Evolutionary conservation across 2,113 vertebrate genomes (phyloP), one percentile per base, ranked within the genome.

Genomic region (Ariopsis seemanni): DNA sequence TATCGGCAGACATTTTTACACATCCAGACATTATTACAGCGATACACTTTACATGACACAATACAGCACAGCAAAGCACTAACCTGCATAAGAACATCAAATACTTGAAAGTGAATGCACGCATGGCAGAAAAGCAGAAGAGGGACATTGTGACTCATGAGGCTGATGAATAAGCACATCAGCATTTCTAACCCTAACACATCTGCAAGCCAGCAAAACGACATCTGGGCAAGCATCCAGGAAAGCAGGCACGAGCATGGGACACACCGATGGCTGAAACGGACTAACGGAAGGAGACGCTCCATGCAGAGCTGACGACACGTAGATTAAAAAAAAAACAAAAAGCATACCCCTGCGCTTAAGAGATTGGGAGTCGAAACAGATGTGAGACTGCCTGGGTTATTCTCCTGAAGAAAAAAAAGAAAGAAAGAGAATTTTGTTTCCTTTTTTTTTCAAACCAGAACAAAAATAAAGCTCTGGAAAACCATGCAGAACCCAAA

Each of bases 341-440:
- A 81, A 42, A 42, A 27, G 0, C 96, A 94, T 96, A 96, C 96
- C 96, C 93, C 95, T 91, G 95, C 90, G 92, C 93, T 96, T 95
- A 96, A 95, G 89, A 96, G 95, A 94, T 95, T 95, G 93, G 96
- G 95, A 93, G 96, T 93, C 92, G 96, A 96, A 93, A 96, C 91
- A 93, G 96, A 96, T 0, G 95, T 92, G 93, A 96, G 93, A 95
- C 92, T 95, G 94, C 93, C 95, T 94, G 94, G 94, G 94, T 92
- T 95, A 94, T 93, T 94, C 92, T 95, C 96, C 96, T 96, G 94
- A 95, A 95, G 91, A 93, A 92, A 96, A 92, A 96, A 94, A 12
- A 94, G 27, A 63, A 22, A n/a, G 17, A 60, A 20, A 60, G 58
- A 93, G 95, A 94, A 95, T 42, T 42, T 2, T 42, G 42, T 42